phyloP scores from a whole-genome alignment of 2,113 vertebrate genomes.

The Chionodraco myersi region DNA sequence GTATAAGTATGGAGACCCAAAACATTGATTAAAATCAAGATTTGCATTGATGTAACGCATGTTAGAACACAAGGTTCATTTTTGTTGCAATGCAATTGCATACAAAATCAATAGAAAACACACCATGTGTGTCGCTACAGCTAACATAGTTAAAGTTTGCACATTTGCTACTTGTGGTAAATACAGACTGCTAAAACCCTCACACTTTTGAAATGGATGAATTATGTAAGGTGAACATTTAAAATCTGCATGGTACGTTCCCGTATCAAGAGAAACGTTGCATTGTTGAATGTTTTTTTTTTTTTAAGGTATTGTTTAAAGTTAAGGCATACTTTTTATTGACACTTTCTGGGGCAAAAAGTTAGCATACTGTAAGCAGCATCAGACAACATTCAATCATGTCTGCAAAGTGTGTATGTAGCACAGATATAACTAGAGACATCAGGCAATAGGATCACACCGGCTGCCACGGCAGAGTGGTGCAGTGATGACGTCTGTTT shows the following conservation, averaged over 20 bases:
- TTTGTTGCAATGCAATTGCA: not conserved
- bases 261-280: not conserved
- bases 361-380: slow-evolving; percentile 1
- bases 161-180: not conserved
- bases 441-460: no score
- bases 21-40: slow-evolving; percentile 7
- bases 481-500: no score
- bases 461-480: no score
- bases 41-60: not conserved
- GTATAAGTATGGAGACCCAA: slow-evolving; percentile 40
- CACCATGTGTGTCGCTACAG: not conserved
- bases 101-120: not conserved
- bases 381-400: not conserved
- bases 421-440: not conserved
- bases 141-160: not conserved
- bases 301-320: not conserved
- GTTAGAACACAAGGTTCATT: not conserved
- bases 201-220: not conserved
- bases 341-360: slow-evolving; percentile 11
- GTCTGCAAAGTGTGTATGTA: not conserved
- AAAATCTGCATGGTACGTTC: not conserved
- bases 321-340: not conserved
- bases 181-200: not conserved
- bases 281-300: not conserved
- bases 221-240: no score